Conservation (phyloP, 2,797 vertebrate species). For the Arctocebus calabarensis region DNA sequence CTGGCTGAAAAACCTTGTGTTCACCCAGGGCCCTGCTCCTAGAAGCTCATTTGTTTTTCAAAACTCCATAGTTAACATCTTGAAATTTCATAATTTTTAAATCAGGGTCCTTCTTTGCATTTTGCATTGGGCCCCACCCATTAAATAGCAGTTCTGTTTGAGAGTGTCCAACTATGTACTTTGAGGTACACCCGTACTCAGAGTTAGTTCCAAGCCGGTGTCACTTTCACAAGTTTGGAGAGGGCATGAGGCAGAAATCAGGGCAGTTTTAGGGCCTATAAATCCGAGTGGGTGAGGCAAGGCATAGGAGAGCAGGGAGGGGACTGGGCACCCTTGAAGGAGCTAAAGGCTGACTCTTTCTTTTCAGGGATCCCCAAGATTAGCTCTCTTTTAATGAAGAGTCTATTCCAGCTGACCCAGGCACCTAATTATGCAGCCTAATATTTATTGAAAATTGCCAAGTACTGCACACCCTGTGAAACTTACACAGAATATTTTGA, state of each 20-base stretch:
- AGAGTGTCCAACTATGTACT: not conserved
- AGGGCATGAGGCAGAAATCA: not conserved
- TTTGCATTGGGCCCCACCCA: not conserved
- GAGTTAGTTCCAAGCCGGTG: not conserved
- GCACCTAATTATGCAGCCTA: not conserved
- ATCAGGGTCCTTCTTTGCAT: not conserved
- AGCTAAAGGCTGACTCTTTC: not conserved
- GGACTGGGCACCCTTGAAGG: not conserved
- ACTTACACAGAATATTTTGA: not conserved
- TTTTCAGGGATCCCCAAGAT: not conserved
- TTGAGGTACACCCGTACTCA: not conserved
- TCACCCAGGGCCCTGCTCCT: not conserved
- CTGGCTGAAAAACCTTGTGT: accelerated
- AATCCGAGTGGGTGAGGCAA: not conserved
- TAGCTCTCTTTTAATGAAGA: not conserved
- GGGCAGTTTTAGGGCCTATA: not conserved
- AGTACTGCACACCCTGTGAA: not conserved
- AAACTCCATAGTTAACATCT: not conserved
- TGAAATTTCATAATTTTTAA: slow-evolving; percentile 6
- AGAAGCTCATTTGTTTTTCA: not conserved
- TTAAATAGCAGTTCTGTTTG: not conserved
- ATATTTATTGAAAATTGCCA: not conserved
- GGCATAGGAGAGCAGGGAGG: not conserved
- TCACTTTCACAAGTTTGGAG: not conserved
- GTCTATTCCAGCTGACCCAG: not conserved